Conservation (phyloP, 2,888 invertebrate species). For the Allophyes oxyacanthae region DNA sequence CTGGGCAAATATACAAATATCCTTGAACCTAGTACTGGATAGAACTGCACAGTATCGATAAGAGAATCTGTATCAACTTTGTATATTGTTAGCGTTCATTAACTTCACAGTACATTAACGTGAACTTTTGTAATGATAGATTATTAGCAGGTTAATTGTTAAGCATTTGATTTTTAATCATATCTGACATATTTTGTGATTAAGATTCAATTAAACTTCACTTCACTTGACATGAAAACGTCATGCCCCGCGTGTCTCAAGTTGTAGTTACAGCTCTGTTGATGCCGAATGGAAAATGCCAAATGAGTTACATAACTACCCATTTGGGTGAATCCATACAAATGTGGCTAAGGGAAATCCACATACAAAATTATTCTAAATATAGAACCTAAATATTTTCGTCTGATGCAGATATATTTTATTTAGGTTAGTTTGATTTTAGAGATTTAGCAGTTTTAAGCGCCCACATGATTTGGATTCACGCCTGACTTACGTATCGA, state of each 20-base stretch:
- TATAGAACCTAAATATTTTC: slow-evolving; percentile 16
- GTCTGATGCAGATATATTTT: slow-evolving; percentile 1
- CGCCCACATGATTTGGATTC: slow-evolving; percentile 40
- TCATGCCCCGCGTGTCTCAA: no score
- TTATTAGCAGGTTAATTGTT: no score
- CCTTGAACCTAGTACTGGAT: slow-evolving; percentile 16
- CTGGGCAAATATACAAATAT: no score
- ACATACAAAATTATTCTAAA: not conserved
- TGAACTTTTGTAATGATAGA: no score
- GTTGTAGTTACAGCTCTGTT: not conserved
- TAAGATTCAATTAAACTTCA: no score
- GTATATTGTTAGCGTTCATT: no score
- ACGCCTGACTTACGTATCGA: slow-evolving; percentile 34
- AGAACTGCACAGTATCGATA: slow-evolving; percentile 6
- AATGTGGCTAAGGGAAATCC: not conserved
- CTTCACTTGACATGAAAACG: no score
- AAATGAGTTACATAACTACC: slow-evolving; percentile 23
- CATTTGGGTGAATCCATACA: slow-evolving; percentile 3
- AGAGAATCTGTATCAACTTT: slow-evolving; percentile 5
- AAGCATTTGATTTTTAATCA: no score
- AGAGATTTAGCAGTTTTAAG: slow-evolving; percentile 27
- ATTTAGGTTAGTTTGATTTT: slow-evolving; percentile 24
- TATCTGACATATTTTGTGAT: no score
- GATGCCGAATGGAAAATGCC: slow-evolving; percentile 28
- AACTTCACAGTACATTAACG: no score